phyloP scores from a whole-genome alignment of 2,113 vertebrate genomes.

The Paratilapia polleni region DNA sequence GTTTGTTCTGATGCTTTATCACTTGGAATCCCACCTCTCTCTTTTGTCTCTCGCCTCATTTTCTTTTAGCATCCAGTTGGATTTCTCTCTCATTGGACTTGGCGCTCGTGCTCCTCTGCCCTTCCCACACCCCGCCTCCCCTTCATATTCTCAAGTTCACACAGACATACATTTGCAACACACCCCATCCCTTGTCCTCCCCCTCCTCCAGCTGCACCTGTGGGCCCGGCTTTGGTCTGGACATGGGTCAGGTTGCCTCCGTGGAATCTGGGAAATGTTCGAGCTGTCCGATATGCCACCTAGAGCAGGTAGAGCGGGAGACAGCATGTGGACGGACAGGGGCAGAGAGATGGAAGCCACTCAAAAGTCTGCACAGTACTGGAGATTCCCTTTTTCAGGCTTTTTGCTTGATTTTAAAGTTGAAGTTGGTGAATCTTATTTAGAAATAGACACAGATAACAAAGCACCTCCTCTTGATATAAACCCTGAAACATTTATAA shows the following conservation, averaged over 20 bases:
- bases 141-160: constrained; percentile 47
- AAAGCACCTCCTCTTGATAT: neutral
- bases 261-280: constrained; percentile 80
- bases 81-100: constrained; percentile 5
- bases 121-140: neutral
- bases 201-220: constrained; percentile 71
- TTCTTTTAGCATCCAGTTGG: neutral
- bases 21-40: constrained; percentile 21
- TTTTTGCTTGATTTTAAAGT: neutral
- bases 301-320: constrained; percentile 46
- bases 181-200: constrained; percentile 37
- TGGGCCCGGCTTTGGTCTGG: constrained; percentile 60
- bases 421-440: neutral
- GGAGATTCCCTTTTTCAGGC: too few relatives aligned
- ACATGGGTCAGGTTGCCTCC: constrained; percentile 75
- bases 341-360: neutral
- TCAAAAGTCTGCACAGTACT: neutral
- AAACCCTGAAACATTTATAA: neutral
- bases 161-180: constrained; percentile 26
- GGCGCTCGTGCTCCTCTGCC: neutral
- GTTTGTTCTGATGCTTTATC: constrained; percentile 27
- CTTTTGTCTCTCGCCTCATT: neutral
- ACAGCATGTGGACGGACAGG: constrained; percentile 40
- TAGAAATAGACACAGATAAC: neutral
- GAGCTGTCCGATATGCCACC: constrained; percentile 46